Percentiles rank a stretch among this genome's conserved stretches.
These are phyloP conservation scores for Sussaba pulchella DNA, from an alignment of 2,888 invertebrate genomes.

Conservation along the genomic window DNA sequence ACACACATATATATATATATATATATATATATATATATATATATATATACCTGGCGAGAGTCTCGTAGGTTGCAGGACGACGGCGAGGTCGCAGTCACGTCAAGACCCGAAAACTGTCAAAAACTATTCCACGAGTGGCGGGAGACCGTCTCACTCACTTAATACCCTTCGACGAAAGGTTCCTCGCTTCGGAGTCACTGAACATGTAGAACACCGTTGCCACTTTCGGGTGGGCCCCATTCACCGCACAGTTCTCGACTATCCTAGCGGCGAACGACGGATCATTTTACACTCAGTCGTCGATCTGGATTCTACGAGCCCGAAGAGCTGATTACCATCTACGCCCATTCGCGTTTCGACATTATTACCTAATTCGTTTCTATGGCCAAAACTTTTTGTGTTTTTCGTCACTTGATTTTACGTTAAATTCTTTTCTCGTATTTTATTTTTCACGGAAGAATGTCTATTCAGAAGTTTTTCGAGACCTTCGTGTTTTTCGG, in stretches of 20 bases:
- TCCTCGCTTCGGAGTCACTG: slow-evolving; percentile 40
- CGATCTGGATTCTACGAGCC: slow-evolving; percentile 36
- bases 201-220: slow-evolving; percentile 57
- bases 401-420: too few species aligned
- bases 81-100: slow-evolving; percentile 65
- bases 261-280: slow-evolving; percentile 50
- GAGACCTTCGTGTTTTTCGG: too few species aligned
- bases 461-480: too few species aligned
- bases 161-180: slow-evolving; percentile 74
- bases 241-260: slow-evolving; percentile 37
- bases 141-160: slow-evolving; percentile 77
- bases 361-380: slow-evolving; percentile 7
- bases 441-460: too few species aligned
- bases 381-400: too few species aligned
- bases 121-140: slow-evolving; percentile 73
- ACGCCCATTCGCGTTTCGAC: background rate
- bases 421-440: too few species aligned
- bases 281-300: slow-evolving; percentile 61
- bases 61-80: slow-evolving; percentile 5
- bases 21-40: background rate
- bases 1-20: too few species aligned
- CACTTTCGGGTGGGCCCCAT: slow-evolving; percentile 74
- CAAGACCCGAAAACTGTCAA: slow-evolving; percentile 78
- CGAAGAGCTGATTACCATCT: slow-evolving; percentile 5
- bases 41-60: slow-evolving; percentile 18